These are phyloP conservation scores for Alaudala cheleensis DNA, from an alignment of 2,113 vertebrate species.

Conservation along the genomic window DNA sequence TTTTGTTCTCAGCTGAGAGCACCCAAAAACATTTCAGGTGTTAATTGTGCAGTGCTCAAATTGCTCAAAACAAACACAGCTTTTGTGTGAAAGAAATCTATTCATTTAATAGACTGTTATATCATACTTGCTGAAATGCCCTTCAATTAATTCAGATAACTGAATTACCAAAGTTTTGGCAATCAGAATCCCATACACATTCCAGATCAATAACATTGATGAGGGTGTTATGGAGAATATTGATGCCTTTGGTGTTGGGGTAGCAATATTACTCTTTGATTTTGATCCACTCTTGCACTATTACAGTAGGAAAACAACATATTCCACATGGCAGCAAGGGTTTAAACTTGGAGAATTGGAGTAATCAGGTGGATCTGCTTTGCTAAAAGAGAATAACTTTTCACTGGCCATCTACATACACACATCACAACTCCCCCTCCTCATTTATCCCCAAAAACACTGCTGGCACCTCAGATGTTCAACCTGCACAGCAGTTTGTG, in stretches of 20 bases:
- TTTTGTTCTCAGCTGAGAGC: neutral
- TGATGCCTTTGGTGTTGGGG: accelerated
- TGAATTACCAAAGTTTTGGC: neutral
- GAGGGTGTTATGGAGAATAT: neutral
- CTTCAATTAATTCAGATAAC: neutral
- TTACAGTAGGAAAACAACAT: neutral
- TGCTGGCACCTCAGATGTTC: neutral
- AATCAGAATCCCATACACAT: neutral
- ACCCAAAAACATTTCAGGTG: neutral
- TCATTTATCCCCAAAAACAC: neutral
- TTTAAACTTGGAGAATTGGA: neutral
- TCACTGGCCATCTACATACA: neutral
- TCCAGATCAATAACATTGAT: neutral
- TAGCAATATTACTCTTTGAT: neutral
- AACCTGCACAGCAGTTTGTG: neutral
- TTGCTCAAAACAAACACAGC: neutral
- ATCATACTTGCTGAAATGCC: neutral
- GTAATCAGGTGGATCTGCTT: neutral
- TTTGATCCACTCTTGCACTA: neutral
- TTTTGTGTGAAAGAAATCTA: neutral
- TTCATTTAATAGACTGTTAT: neutral
- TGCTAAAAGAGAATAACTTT: neutral
- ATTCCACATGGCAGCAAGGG: neutral
- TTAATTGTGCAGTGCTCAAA: neutral
- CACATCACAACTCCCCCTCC: neutral